These are phyloP conservation scores for Glaucomys volans DNA, from an alignment of 2,113 vertebrate species.

Conservation along the genomic window DNA sequence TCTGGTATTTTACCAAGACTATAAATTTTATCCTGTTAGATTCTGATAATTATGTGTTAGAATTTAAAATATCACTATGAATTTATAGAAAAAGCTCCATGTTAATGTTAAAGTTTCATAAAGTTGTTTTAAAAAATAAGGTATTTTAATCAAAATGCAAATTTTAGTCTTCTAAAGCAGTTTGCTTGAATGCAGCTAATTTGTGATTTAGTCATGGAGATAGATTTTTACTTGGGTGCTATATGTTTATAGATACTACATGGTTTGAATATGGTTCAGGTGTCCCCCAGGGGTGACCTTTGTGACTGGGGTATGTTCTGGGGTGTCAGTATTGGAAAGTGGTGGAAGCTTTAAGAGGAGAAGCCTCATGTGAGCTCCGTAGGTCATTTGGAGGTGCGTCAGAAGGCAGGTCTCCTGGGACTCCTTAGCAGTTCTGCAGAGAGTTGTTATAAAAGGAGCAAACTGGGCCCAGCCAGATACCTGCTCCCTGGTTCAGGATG, in stretches of 20 bases:
- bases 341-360: background rate
- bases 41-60: conserved; percentile 42
- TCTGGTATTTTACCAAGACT: conserved; percentile 16
- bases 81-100: background rate
- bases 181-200: background rate
- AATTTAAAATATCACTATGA: conserved; percentile 16
- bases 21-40: conserved; percentile 41
- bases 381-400: background rate
- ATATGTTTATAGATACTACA: background rate
- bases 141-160: conserved; percentile 16
- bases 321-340: no score
- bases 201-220: background rate
- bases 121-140: background rate
- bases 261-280: background rate
- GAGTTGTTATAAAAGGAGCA: background rate
- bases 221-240: background rate
- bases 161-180: background rate
- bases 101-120: background rate
- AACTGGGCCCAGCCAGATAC: background rate
- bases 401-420: background rate
- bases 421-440: background rate
- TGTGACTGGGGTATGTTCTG: background rate
- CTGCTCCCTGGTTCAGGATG: background rate
- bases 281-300: no score
- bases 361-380: background rate